Conservation (phyloP, 1,140 invertebrate genomes). For the Drosophila burlai region DNA sequence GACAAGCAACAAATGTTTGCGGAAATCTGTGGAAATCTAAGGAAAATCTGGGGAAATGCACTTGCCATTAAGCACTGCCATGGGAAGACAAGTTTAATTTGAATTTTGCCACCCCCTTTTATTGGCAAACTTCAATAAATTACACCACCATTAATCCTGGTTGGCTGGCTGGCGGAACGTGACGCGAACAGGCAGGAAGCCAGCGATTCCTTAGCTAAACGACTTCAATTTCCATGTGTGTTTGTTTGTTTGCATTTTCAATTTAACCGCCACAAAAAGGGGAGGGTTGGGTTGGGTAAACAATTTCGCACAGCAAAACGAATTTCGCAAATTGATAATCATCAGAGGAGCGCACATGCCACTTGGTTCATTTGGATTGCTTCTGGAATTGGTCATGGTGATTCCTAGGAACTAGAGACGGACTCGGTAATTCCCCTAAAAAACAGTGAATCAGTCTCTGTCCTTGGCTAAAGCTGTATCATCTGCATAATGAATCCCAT, state of each 20-base stretch:
- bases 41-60: slow-evolving; percentile 61
- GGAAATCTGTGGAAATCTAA: slow-evolving; percentile 58
- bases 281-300: slow-evolving; percentile 27
- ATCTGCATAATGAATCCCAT: slow-evolving; percentile 38
- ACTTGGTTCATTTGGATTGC: slow-evolving; percentile 15
- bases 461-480: slow-evolving; percentile 25
- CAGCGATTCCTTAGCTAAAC: slow-evolving; percentile 50
- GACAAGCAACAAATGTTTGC: slow-evolving; percentile 70
- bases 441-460: background rate
- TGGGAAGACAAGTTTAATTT: slow-evolving; percentile 53
- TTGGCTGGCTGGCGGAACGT: slow-evolving; percentile 35
- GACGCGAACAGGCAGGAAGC: slow-evolving; percentile 25
- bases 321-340: slow-evolving; percentile 74
- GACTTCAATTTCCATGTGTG: slow-evolving; percentile 70
- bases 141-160: slow-evolving; percentile 68
- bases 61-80: slow-evolving; percentile 45
- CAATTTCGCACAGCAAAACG: slow-evolving; percentile 57
- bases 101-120: slow-evolving; percentile 48
- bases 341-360: slow-evolving; percentile 29
- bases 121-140: slow-evolving; percentile 68
- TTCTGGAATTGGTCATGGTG: slow-evolving; percentile 9
- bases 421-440: background rate
- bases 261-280: slow-evolving; percentile 45
- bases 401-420: background rate
- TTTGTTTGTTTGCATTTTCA: slow-evolving; percentile 64